A percentile compares a stretch with the other conserved stretches of the same genome.
These are phyloP conservation scores for Caenorhabditis inopinata DNA, from an alignment of 1,140 invertebrate species.

Conservation along the genomic window DNA sequence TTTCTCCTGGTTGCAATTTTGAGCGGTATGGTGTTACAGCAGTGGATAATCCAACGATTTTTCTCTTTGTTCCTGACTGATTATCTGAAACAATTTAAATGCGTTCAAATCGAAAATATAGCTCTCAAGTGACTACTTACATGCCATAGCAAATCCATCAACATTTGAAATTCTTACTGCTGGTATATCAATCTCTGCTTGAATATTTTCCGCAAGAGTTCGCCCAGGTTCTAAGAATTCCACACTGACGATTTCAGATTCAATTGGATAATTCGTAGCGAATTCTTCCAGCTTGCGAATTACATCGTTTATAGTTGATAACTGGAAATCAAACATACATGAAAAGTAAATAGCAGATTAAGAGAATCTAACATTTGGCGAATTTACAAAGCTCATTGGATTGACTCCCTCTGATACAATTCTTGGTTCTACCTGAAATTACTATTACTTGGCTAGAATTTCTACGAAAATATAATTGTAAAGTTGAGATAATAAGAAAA, in stretches of 20 bases:
- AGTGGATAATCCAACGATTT: conserved; percentile 43
- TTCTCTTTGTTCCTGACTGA: conserved; percentile 42
- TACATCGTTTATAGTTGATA: not conserved
- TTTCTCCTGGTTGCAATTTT: conserved; percentile 33
- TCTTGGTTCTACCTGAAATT: conserved; percentile 14
- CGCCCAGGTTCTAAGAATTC: not conserved
- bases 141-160: conserved; percentile 58
- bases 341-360: too few relatives aligned
- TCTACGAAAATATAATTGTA: too few relatives aligned
- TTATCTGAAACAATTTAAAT: conserved; percentile 37
- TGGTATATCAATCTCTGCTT: conserved; percentile 35
- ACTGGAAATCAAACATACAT: not conserved
- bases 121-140: too few relatives aligned
- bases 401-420: conserved; percentile 30
- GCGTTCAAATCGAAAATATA: too few relatives aligned
- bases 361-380: not conserved
- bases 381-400: not conserved
- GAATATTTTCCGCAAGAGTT: not conserved
- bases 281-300: not conserved
- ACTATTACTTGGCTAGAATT: too few relatives aligned
- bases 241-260: not conserved
- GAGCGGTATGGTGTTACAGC: conserved; percentile 36
- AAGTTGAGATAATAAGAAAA: too few relatives aligned
- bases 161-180: conserved; percentile 48
- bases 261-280: not conserved